These are phyloP conservation scores for Neolamprologus ventralis DNA, from an alignment of 2,113 vertebrate species.

Conservation along the genomic window DNA sequence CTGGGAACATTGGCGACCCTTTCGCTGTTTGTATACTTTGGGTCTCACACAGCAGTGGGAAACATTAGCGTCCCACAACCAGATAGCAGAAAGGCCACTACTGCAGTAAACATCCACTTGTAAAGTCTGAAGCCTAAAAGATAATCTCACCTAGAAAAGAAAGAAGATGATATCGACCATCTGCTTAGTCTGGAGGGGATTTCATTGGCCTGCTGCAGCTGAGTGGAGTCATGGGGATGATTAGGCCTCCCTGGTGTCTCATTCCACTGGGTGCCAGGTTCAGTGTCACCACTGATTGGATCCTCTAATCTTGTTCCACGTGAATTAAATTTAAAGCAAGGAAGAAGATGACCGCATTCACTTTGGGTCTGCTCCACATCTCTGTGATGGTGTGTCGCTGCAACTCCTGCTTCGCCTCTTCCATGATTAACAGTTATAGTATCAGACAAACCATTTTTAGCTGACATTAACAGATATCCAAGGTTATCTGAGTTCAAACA, in stretches of 20 bases:
- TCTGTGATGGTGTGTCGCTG: neutral
- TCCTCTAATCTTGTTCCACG: conserved; percentile 59
- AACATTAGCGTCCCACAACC: neutral
- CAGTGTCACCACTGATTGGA: conserved; percentile 65
- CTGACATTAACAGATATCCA: neutral
- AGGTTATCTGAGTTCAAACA: neutral
- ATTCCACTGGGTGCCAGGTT: conserved; percentile 44
- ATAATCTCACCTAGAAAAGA: conserved; percentile 57
- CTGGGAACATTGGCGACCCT: neutral
- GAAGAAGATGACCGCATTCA: conserved; percentile 11
- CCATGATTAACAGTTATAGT: neutral
- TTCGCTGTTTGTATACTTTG: neutral
- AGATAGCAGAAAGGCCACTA: neutral
- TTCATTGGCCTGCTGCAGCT: conserved; percentile 30
- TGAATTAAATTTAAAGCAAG: conserved; percentile 57
- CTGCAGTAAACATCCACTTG: neutral
- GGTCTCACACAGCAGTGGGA: neutral
- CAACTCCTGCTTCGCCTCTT: neutral
- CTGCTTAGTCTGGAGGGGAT: conserved; percentile 47
- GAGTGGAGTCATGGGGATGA: conserved; percentile 30
- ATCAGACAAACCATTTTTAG: neutral
- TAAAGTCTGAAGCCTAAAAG: conserved; percentile 4
- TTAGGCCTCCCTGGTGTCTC: conserved; percentile 50
- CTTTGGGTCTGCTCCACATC: conserved; percentile 1
- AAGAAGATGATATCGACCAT: conserved; percentile 60